Conservation (phyloP, 2,888 invertebrate species). For the Xanthia icteritia region DNA sequence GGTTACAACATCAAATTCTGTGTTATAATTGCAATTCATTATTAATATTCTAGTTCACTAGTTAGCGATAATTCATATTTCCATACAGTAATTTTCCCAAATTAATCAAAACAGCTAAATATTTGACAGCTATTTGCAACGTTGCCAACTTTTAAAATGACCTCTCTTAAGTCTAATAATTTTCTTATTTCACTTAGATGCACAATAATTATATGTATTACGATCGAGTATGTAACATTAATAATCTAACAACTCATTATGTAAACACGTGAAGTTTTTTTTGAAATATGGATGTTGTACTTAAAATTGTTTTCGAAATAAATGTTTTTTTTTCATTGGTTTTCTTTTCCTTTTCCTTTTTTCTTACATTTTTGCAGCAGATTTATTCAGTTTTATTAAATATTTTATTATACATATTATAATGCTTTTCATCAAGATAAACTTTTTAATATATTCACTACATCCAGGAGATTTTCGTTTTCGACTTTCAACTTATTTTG, state of each 20-base stretch:
- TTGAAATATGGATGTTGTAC: slow-evolving; percentile 67
- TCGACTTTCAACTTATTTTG: slow-evolving; percentile 73
- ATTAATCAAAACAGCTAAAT: too few species aligned
- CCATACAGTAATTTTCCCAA: too few species aligned
- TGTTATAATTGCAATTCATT: too few species aligned
- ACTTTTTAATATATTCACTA: slow-evolving; percentile 53
- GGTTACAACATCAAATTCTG: too few species aligned
- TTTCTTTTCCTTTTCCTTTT: slow-evolving; percentile 60
- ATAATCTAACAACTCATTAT: slow-evolving; percentile 30
- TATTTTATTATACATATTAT: not conserved
- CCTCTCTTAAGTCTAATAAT: not conserved
- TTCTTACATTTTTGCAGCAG: not conserved
- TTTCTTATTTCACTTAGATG: not conserved
- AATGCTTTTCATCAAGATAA: slow-evolving; percentile 41
- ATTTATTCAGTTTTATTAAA: not conserved
- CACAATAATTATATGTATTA: slow-evolving; percentile 8
- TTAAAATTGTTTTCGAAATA: slow-evolving; percentile 71
- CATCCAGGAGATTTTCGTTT: slow-evolving; percentile 41
- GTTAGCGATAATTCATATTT: too few species aligned
- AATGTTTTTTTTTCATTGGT: slow-evolving; percentile 69
- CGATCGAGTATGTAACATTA: slow-evolving; percentile 6
- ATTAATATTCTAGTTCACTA: too few species aligned
- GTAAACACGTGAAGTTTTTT: slow-evolving; percentile 10
- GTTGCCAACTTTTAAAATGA: too few species aligned
- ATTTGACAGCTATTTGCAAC: too few species aligned